A percentile compares a stretch with the other conserved stretches of the same genome.
Conservation (phyloP, 2,113 vertebrate genomes). For the Elanus axillaris region DNA sequence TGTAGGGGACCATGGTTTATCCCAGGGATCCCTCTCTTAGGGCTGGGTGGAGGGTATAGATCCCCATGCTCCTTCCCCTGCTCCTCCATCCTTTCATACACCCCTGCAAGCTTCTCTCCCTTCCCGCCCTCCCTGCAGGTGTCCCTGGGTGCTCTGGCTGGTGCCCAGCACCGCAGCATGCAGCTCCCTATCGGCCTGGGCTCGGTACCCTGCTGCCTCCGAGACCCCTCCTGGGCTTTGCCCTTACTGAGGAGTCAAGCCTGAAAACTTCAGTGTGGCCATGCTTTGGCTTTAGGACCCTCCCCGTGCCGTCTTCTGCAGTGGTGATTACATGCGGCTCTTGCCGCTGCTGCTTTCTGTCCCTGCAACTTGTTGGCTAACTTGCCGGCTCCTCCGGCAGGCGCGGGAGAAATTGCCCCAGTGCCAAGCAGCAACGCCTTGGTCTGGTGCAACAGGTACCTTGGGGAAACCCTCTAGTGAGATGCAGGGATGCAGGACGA, state of each 20-base stretch:
- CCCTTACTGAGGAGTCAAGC: rapidly evolving
- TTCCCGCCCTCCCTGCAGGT: not conserved
- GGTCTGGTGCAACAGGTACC: constrained; percentile 21
- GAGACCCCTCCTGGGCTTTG: not conserved
- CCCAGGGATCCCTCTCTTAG: not conserved
- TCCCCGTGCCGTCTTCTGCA: not conserved
- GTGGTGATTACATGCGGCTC: constrained; percentile 33
- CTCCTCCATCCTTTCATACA: not conserved
- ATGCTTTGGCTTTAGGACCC: not conserved
- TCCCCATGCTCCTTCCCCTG: not conserved
- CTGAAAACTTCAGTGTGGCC: not conserved
- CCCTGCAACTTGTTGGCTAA: constrained; percentile 50
- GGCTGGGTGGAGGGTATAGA: not conserved
- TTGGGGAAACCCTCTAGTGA: not conserved
- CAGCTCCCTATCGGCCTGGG: not conserved
- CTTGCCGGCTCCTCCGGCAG: not conserved
- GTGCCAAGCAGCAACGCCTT: not conserved
- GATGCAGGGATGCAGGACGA: not conserved
- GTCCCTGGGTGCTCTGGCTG: rapidly evolving
- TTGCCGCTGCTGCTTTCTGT: not conserved
- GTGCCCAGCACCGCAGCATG: not conserved
- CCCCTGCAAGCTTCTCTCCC: not conserved
- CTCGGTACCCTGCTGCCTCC: not conserved
- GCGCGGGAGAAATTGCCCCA: not conserved
- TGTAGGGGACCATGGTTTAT: rapidly evolving